A percentile compares a stretch with the other conserved stretches of the same genome.
phyloP scores from a whole-genome alignment of 2,888 invertebrate genomes.

The Itoplectis maculator region DNA sequence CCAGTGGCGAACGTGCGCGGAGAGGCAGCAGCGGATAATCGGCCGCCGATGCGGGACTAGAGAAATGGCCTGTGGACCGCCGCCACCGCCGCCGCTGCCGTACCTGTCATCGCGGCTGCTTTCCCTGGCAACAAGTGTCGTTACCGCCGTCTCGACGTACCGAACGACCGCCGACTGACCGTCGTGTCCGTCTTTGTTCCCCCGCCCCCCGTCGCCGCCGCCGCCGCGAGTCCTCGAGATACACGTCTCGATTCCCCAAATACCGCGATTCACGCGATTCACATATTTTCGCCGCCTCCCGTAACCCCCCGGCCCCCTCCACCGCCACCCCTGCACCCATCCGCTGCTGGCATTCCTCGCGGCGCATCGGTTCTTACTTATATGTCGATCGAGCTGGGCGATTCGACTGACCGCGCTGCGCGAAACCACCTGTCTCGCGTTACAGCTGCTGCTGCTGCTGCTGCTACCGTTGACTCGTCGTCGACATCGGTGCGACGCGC shows the following conservation, averaged over 20 bases:
- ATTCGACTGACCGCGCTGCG: slow-evolving; percentile 59
- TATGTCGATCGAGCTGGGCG: slow-evolving; percentile 41
- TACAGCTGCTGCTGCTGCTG: slow-evolving; percentile 48
- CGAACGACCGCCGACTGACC: slow-evolving; percentile 64
- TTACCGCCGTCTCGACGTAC: slow-evolving; percentile 69
- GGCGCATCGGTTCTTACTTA: neutral
- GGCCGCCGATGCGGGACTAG: slow-evolving; percentile 38
- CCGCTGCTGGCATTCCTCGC: neutral
- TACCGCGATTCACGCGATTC: neutral
- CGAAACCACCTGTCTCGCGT: slow-evolving; percentile 29
- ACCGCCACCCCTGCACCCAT: too few species aligned
- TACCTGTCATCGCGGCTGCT: slow-evolving; percentile 79
- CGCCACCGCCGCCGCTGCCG: too few species aligned
- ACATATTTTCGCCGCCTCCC: neutral
- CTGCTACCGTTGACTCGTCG: too few species aligned
- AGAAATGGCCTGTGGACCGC: slow-evolving; percentile 68
- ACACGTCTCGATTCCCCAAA: neutral
- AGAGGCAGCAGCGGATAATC: slow-evolving; percentile 4
- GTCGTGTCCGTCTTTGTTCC: neutral
- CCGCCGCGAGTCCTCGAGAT: neutral
- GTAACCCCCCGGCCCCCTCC: too few species aligned
- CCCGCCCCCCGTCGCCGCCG: too few species aligned
- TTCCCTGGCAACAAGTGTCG: slow-evolving; percentile 79
- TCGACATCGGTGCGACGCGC: slow-evolving; percentile 17
- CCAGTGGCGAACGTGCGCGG: slow-evolving; percentile 38